Percentiles rank a stretch among this genome's conserved stretches.
Conservation (phyloP, 2,797 vertebrate species). For the Parauchenoglanis ngamensis region DNA sequence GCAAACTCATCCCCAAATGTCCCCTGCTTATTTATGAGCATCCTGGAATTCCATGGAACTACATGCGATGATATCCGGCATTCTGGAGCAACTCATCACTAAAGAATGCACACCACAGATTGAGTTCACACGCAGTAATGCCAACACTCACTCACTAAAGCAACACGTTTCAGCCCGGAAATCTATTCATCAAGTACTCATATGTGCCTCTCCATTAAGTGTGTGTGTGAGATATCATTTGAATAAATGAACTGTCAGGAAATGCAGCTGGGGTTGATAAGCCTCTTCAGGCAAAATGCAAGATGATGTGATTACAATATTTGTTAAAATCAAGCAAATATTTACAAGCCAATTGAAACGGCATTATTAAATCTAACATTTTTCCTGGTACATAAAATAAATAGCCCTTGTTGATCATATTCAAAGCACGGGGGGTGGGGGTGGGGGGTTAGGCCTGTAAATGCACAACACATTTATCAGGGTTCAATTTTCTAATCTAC, state of each 20-base stretch:
- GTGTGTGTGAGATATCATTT: conserved; percentile 8
- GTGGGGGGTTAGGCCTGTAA: background rate
- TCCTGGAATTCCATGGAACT: conserved; percentile 32
- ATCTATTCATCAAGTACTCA: conserved; percentile 25
- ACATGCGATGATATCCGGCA: background rate
- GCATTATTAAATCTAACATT: background rate
- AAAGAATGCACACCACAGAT: conserved; percentile 24
- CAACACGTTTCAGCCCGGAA: conserved; percentile 12
- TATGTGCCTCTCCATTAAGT: conserved; percentile 17
- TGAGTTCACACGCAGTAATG: background rate
- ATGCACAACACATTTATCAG: background rate
- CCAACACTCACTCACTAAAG: background rate
- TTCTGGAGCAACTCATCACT: conserved; percentile 26
- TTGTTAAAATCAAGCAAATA: conserved; percentile 6
- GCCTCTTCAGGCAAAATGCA: conserved; percentile 13
- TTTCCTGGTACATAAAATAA: background rate
- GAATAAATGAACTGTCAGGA: conserved; percentile 23
- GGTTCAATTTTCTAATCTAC: background rate
- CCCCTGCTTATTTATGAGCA: conserved; percentile 42
- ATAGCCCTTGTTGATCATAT: background rate
- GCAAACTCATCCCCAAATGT: conserved; percentile 54
- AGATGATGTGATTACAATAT: conserved; percentile 8
- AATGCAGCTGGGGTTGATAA: conserved; percentile 12
- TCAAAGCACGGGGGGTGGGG: background rate
- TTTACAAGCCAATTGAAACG: conserved; percentile 2